Percentiles rank a stretch among this genome's conserved stretches.
phyloP scores from a whole-genome alignment of 2,888 invertebrate species.

The Nymphalis polychloros region DNA sequence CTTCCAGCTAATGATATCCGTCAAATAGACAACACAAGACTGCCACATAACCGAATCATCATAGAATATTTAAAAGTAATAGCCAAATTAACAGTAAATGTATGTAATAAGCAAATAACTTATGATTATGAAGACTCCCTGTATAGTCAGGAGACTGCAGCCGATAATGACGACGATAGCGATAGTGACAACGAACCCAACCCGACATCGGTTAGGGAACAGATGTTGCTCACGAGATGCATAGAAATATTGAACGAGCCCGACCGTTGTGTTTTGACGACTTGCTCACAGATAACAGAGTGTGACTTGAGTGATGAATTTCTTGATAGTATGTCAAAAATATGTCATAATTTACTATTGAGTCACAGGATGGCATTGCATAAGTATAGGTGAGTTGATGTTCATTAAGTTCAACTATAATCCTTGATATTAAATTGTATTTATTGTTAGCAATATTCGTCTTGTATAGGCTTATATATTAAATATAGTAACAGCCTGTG shows the following conservation, averaged over 20 bases:
- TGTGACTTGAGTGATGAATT: constrained; percentile 76
- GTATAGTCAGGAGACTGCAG: constrained; percentile 69
- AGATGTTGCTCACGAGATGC: constrained; percentile 77
- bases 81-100: constrained; percentile 69
- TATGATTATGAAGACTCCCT: constrained; percentile 75
- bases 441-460: too few relatives aligned
- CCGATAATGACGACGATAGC: constrained; percentile 82
- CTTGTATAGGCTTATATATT: too few relatives aligned
- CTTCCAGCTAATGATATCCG: constrained; percentile 35
- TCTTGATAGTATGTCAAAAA: constrained; percentile 86
- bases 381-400: constrained; percentile 86
- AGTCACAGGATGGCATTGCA: constrained; percentile 91
- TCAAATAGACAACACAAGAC: constrained; percentile 68
- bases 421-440: not conserved
- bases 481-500: too few relatives aligned
- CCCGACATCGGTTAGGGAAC: constrained; percentile 72
- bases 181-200: constrained; percentile 80
- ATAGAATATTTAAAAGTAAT: constrained; percentile 71
- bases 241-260: constrained; percentile 85
- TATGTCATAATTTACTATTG: constrained; percentile 92
- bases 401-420: not conserved
- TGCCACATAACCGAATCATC: constrained; percentile 79
- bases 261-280: constrained; percentile 64
- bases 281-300: constrained; percentile 78
- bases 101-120: constrained; percentile 71